Percentiles rank a stretch among this genome's conserved stretches.
phyloP scores from a whole-genome alignment of 2,888 invertebrate genomes.

The Acheta domesticus region DNA sequence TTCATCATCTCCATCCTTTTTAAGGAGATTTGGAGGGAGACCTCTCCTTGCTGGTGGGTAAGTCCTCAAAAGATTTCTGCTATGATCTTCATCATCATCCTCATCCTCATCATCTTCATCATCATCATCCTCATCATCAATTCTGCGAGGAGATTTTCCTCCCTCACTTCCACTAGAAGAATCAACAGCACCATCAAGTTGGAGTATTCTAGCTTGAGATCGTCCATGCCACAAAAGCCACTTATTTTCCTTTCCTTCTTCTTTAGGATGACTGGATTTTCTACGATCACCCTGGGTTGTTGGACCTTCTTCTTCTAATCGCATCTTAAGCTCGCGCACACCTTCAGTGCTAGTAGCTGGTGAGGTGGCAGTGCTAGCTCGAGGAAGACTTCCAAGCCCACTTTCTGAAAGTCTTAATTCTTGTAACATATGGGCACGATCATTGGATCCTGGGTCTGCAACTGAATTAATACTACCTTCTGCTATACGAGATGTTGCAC shows the following conservation, averaged over 20 bases:
- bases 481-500: constrained; percentile 33
- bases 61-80: constrained; percentile 35
- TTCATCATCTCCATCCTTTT: constrained; percentile 58
- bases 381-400: constrained; percentile 47
- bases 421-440: constrained; percentile 39
- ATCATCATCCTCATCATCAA: constrained; percentile 43
- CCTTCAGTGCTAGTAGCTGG: constrained; percentile 41
- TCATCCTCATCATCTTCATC: constrained; percentile 41
- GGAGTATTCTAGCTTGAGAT: constrained; percentile 56
- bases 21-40: background rate
- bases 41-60: background rate
- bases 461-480: constrained; percentile 26
- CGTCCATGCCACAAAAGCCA: constrained; percentile 47
- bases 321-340: constrained; percentile 44
- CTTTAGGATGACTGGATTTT: constrained; percentile 39
- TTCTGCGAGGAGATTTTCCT: constrained; percentile 47
- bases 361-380: constrained; percentile 43
- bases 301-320: constrained; percentile 36
- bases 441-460: constrained; percentile 23
- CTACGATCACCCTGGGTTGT: background rate
- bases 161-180: constrained; percentile 54
- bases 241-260: constrained; percentile 47
- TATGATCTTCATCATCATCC: background rate
- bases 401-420: constrained; percentile 51
- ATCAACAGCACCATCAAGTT: constrained; percentile 68